Base-by-base conservation (phyloP, 1,140 invertebrate genomes). In the Megalonaias nervosa region DNA sequence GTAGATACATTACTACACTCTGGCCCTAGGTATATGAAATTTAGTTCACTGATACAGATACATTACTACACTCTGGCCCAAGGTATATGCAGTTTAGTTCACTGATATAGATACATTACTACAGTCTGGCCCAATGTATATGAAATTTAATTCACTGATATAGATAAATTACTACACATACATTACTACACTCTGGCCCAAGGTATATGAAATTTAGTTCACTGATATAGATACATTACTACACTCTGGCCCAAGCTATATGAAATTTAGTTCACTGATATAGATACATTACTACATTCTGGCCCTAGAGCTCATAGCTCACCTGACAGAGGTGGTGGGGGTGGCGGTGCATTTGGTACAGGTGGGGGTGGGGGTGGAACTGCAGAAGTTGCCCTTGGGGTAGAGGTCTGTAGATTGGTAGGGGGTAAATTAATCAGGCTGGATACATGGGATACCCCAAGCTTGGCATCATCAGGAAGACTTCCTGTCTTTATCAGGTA, bases 381-480 rank as follows among this genome's bases (percentile, higher is more conserved):
- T 66, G 80, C 92, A 81, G 26, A 92, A 72, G 21, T 70, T 67
- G 19, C 83, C 62, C 38, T 68, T 75, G 9, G 77, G 73, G 64
- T 74, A 80, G 79, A 60, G 59, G 83, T 75, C 65, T 79, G 76
- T 68, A 82, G 68, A 92, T 93, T 5, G 91, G 92, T 66, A 21
- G 72, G 57, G 62, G 38, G 23, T 21, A 64, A 17, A 48, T 48
- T 64, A 55, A 66, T 55, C 59, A 80, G 62, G 55, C 80, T 67
- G 21, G 85, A 77, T 5, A 81, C 76, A 17, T 81, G 65, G 57
- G 85, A 85, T 57, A 92, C 79, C 19, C 89, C 90, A 82, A 95
- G 95, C 92, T 98, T 98, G 1, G 96, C 95, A 90, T 98, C 97
- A 90, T 98, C 96, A 59, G 96, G 96, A 85, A 98, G 94, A 91